phyloP scores from a whole-genome alignment of 2,797 vertebrate genomes.

The Ctenochaetus hawaiiensis region DNA sequence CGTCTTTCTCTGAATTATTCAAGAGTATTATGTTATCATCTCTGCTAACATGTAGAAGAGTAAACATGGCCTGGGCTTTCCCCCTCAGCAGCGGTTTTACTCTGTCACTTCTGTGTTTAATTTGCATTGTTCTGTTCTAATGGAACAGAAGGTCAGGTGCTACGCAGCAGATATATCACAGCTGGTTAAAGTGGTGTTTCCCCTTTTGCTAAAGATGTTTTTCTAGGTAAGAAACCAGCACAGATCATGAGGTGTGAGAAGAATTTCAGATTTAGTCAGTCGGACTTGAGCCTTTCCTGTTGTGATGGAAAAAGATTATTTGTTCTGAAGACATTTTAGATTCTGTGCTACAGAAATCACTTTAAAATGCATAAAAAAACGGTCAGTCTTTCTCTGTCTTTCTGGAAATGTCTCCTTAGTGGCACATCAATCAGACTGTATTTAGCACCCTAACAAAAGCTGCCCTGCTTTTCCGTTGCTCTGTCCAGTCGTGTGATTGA shows the following conservation, averaged over 20 bases:
- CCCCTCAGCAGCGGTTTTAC: background rate
- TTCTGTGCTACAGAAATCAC: background rate
- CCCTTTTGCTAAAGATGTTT: background rate
- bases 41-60: background rate
- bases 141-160: constrained; percentile 21
- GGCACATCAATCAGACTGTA: constrained; percentile 44
- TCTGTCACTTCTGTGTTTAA: background rate
- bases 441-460: constrained; percentile 49
- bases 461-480: constrained; percentile 24
- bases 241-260: background rate
- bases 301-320: background rate
- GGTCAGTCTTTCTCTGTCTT: constrained; percentile 19
- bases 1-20: constrained; percentile 40
- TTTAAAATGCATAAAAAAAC: background rate
- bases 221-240: background rate
- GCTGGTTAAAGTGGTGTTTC: constrained; percentile 20
- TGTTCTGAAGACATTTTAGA: background rate
- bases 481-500: constrained; percentile 30
- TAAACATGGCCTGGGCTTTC: background rate
- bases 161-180: background rate
- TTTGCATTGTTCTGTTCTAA: constrained; percentile 38
- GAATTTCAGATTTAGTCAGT: background rate
- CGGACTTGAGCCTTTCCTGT: background rate
- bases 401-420: background rate
- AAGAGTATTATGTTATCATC: constrained; percentile 14